Base-by-base conservation (phyloP, 2,797 vertebrate species). In the Alcedo atthis region DNA sequence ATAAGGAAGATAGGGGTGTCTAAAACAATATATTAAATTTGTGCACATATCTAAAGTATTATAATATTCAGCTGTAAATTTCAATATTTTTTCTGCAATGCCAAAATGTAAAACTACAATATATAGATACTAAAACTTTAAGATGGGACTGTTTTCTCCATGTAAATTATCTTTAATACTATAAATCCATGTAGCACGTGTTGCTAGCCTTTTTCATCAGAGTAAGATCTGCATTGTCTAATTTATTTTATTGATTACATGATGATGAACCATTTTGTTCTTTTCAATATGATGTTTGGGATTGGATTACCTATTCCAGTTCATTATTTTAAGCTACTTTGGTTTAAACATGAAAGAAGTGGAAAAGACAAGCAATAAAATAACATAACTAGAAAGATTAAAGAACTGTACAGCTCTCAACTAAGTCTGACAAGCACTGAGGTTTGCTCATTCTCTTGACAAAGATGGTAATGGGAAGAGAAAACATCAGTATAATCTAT, bases 401-500 rank as follows among this genome's bases (percentile, higher is more conserved):
- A 90, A 88, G 87, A 93, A 70, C 70, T 87, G 24, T n/a, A 20
- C 10, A 67, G 68, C 1, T 1, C 84, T 70, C 2, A 0, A 73
- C 82, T 74, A 48, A 91, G 93, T 46, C 85, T 93, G 95, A 95
- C 94, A 94, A 81, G 83, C 75, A 64, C 2, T 91, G 82, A 92
- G 86, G 33, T 93, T 74, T 75, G 85, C 87, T 91, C 75, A 92
- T 96, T 94, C 68, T 82, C 84, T 33, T 69, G 76, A 94, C 94
- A 93, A 95, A 87, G 68, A 90, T 66, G 68, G 35, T 89, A 94
- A 94, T 69, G 43, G 67, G 43, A 96, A 94, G 71, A 94, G 91
- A 94, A 96, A 94, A 88, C 61, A 88, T 42, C 57, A 91, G 71
- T 78, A 89, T 85, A 92, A 93, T 94, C 81, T 49, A 78, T 90